Base-by-base conservation (phyloP, 2,797 vertebrate species). In the Chelon labrosus region DNA sequence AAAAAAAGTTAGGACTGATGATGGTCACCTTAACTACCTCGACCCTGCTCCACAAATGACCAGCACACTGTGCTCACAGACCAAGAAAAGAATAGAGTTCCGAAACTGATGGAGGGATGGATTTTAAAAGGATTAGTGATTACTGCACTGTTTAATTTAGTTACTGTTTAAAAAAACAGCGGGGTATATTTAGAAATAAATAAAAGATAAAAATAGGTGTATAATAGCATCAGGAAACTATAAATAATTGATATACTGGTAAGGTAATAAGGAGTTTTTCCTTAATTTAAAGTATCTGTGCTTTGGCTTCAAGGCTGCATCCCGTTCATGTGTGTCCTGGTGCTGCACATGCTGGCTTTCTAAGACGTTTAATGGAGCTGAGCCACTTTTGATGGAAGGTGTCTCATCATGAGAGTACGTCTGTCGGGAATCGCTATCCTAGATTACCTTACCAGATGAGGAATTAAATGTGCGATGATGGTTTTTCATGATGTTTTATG, bases 401-500 rank as follows among this genome's bases (percentile, higher is more conserved):
- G 17, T 49, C 46, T 49, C 19, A 19, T 49, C n/a, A 19, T 19
- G 17, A 49, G 9, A 19, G n/a, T 19, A 17, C 4, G 10, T 49
- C 9, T 49, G 46, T 19, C 9, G 19, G 7, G 1, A 53, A 51
- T n/a, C 10, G 7, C 47, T 19, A 47, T 46, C 38, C 16, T 0
- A 61, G 35, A 71, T 47, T 9, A 42, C 16, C 3, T 60, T 20
- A 49, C 47, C n/a, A 19, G n/a, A 17, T 9, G n/a, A 53, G 20
- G 22, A 14, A 27, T 16, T 53, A 31, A 53, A 5, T 49, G 5
- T 14, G 6, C 20, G 31, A 59, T 58, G 27, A 25, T 38, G 49
- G 22, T 65, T 39, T 64, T 70, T 60, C 31, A 19, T 55, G 25
- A 47, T 52, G 17, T 42, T 59, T 79, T 27, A 60, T 68, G 58